Base-by-base conservation (phyloP, 2,113 vertebrate genomes). In the Dendrocopos noguchii region DNA sequence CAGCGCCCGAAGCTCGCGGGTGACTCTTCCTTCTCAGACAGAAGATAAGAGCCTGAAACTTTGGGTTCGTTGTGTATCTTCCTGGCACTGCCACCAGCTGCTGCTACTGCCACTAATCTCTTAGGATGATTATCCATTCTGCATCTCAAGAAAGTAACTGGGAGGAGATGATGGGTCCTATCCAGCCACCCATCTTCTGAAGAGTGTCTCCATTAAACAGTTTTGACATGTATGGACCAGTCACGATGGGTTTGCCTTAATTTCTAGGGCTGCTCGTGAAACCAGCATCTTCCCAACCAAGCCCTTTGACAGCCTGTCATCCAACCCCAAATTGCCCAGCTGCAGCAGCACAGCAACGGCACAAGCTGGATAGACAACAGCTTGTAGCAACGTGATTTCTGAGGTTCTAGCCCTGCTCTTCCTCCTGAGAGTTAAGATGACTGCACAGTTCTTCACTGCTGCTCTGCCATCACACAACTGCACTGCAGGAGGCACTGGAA, bases 331-430 rank as follows among this genome's bases (percentile, higher is more conserved):
- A 50, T 52, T 65, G 34, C 53, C 36, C 25, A 34, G 34, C 39
- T 25, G 18, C 17, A 64, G 55, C 47, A 53, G 18, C 9, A 53
- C 21, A 33, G 60, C 46, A 39, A 28, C n/a, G 53, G 53, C 80
- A 60, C 3, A 2, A 72, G 5, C 21, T 29, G 34, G 16, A n/a
- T 9, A 53, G 33, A 39, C 7, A 75, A 4, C 44, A 61, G 5
- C 18, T 21, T 27, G 36, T 47, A 44, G 42, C 31, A 57, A 24
- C 0, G 0, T 15, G 1, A 16, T 84, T 76, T 46, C 31, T 66
- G 63, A 82, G n/a, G 56, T 33, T 53, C 50, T 57, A 66, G 81
- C 46, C 87, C 55, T 63, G 29, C 55, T 70, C 15, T 39, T 29
- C 24, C 12, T 22, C 29, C 46, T 7, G 64, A 55, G n/a, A 74